phyloP scores from a whole-genome alignment of 2,797 vertebrate species.

The Scarus forsteni region DNA sequence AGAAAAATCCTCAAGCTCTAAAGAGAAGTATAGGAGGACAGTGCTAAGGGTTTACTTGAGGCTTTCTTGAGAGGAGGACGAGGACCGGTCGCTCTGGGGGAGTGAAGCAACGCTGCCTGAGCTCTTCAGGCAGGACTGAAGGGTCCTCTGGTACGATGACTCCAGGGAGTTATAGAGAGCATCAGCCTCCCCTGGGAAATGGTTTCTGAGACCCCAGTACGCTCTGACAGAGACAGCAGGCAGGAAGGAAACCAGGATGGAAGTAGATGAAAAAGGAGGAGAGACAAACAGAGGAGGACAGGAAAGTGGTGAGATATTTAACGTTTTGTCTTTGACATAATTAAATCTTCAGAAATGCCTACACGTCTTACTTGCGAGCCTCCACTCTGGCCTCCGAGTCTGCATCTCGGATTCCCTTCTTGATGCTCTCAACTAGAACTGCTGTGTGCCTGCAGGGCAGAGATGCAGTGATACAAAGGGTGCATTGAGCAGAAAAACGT shows the following conservation, averaged over 20 bases:
- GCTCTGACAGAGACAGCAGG: slow-evolving; percentile 81
- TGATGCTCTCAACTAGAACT: slow-evolving; percentile 96
- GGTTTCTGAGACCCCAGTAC: slow-evolving; percentile 95
- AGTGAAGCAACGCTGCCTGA: slow-evolving; percentile 95
- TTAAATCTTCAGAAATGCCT: slow-evolving; percentile 28
- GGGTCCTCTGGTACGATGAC: slow-evolving; percentile 92
- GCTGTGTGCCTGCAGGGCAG: slow-evolving; percentile 88
- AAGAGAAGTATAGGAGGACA: not conserved
- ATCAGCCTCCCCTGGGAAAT: slow-evolving; percentile 93
- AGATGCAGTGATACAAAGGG: not conserved
- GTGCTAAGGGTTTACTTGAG: slow-evolving; percentile 87
- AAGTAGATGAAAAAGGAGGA: not conserved
- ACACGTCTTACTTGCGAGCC: slow-evolving; percentile 93
- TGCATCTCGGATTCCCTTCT: slow-evolving; percentile 96
- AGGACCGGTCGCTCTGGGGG: slow-evolving; percentile 97
- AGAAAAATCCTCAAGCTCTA: too few species aligned
- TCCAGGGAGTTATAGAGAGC: slow-evolving; percentile 94
- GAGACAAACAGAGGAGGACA: not conserved
- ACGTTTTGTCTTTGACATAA: slow-evolving; percentile 21
- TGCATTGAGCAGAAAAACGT: not conserved
- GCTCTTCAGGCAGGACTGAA: slow-evolving; percentile 93
- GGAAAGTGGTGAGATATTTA: slow-evolving; percentile 6
- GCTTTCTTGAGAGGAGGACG: slow-evolving; percentile 97
- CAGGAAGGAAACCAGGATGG: slow-evolving; percentile 1
- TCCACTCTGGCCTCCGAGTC: slow-evolving; percentile 97